Percentiles rank a stretch among this genome's conserved stretches.
Conservation (phyloP, 2,113 vertebrate genomes). For the Myxocyprinus asiaticus region DNA sequence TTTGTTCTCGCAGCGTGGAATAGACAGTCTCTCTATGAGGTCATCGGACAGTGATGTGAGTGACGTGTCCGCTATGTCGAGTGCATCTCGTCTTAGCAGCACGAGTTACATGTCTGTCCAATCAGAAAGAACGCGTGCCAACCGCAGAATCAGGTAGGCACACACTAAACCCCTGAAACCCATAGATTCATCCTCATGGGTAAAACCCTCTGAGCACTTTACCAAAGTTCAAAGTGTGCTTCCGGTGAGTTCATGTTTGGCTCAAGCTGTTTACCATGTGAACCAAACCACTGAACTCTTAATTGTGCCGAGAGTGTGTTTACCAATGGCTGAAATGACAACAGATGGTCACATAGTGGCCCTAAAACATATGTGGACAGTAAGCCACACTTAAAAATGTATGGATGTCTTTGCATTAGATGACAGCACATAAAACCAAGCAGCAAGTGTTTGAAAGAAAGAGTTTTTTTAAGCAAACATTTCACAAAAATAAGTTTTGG, state of each 20-base stretch:
- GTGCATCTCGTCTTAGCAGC: slow-evolving; percentile 85
- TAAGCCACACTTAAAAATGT: too few relatives aligned
- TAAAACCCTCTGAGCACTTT: not conserved
- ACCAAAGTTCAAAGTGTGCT: not conserved
- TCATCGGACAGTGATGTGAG: slow-evolving; percentile 94
- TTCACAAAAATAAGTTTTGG: too few relatives aligned
- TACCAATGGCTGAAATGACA: slow-evolving; percentile 21
- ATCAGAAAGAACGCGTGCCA: slow-evolving; percentile 80
- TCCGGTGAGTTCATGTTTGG: slow-evolving; percentile 40
- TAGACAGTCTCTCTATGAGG: slow-evolving; percentile 86
- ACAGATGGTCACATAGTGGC: not conserved
- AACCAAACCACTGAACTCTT: slow-evolving; percentile 25
- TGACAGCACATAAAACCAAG: too few relatives aligned
- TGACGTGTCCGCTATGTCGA: slow-evolving; percentile 86
- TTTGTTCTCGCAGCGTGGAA: slow-evolving; percentile 69
- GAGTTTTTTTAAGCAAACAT: too few relatives aligned
- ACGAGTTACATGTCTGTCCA: slow-evolving; percentile 90
- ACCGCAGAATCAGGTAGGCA: slow-evolving; percentile 83
- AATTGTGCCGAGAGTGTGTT: not conserved
- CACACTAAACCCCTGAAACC: too few relatives aligned
- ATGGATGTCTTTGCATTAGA: too few relatives aligned
- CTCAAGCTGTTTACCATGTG: not conserved
- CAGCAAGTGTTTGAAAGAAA: too few relatives aligned
- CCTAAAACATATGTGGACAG: too few relatives aligned
- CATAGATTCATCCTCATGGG: slow-evolving; percentile 18